These are phyloP conservation scores for Brenthis ino DNA, from an alignment of 2,888 invertebrate species.

Conservation along the genomic window DNA sequence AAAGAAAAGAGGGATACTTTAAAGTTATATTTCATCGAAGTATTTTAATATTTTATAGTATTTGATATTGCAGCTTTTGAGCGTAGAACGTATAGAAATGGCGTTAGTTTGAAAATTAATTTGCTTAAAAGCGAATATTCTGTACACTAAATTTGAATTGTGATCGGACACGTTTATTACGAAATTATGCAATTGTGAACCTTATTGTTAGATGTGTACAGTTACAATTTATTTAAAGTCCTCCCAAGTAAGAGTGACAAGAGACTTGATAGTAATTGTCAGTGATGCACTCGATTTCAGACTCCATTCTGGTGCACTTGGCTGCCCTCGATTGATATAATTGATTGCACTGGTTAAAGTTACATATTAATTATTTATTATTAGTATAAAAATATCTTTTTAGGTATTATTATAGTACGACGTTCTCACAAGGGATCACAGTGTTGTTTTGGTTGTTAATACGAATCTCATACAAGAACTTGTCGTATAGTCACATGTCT, in stretches of 20 bases:
- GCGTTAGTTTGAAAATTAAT: constrained; percentile 22
- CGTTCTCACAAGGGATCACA: too few relatives aligned
- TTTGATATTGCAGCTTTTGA: constrained; percentile 1
- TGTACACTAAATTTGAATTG: constrained; percentile 16
- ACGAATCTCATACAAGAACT: too few relatives aligned
- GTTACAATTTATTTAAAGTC: not conserved
- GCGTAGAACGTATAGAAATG: constrained; percentile 3
- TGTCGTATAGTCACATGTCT: too few relatives aligned
- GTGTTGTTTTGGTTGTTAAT: too few relatives aligned
- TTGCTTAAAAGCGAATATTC: constrained; percentile 25
- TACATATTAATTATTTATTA: not conserved
- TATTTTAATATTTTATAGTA: not conserved
- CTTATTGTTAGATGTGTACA: not conserved
- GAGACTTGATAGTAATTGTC: constrained; percentile 13
- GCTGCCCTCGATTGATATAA: constrained; percentile 11
- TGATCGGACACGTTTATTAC: not conserved
- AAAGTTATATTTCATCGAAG: too few relatives aligned
- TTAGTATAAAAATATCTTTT: not conserved
- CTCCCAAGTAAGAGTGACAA: constrained; percentile 17
- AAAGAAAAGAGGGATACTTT: too few relatives aligned
- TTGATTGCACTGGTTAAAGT: not conserved
- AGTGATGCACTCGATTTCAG: constrained; percentile 20
- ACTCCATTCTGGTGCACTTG: constrained; percentile 20
- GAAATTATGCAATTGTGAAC: not conserved
- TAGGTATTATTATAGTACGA: too few relatives aligned